phyloP scores from a whole-genome alignment of 2,113 vertebrate species.

The Macquaria ambigua region DNA sequence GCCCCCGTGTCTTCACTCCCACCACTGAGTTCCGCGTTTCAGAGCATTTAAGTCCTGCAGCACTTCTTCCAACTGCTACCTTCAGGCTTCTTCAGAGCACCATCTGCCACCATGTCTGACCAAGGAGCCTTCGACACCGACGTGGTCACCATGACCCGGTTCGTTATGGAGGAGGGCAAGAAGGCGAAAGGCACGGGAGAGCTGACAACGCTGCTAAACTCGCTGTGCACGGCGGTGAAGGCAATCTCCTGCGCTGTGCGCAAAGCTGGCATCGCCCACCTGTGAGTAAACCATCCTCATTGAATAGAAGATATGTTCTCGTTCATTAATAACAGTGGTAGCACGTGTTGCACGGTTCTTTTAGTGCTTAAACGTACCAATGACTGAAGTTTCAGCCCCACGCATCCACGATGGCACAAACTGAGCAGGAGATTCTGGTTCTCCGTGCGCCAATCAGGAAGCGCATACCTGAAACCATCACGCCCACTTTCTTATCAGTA shows the following conservation, averaged over 20 bases:
- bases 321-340: no score
- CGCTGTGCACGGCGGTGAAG: constrained; percentile 93
- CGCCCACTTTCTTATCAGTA: constrained; percentile 34
- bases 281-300: constrained; percentile 81
- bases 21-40: constrained; percentile 66
- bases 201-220: constrained; percentile 93
- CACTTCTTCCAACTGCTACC: constrained; percentile 9
- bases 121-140: constrained; percentile 90
- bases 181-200: constrained; percentile 91
- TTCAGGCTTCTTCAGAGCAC: constrained; percentile 15
- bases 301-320: fast-evolving
- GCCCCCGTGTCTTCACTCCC: constrained; percentile 3
- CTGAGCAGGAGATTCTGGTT: constrained; percentile 47
- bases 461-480: constrained; percentile 13
- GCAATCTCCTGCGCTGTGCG: constrained; percentile 96
- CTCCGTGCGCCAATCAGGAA: constrained; percentile 45
- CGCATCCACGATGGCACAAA: constrained; percentile 48
- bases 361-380: not conserved
- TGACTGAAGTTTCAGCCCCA: fast-evolving
- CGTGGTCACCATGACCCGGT: constrained; percentile 93
- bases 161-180: constrained; percentile 93
- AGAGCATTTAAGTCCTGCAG: constrained; percentile 57
- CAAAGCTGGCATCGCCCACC: constrained; percentile 94
- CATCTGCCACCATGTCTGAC: constrained; percentile 86
- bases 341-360: not conserved